Base-by-base conservation (phyloP, 2,113 vertebrate genomes). In the Thamnophis sirtalis region DNA sequence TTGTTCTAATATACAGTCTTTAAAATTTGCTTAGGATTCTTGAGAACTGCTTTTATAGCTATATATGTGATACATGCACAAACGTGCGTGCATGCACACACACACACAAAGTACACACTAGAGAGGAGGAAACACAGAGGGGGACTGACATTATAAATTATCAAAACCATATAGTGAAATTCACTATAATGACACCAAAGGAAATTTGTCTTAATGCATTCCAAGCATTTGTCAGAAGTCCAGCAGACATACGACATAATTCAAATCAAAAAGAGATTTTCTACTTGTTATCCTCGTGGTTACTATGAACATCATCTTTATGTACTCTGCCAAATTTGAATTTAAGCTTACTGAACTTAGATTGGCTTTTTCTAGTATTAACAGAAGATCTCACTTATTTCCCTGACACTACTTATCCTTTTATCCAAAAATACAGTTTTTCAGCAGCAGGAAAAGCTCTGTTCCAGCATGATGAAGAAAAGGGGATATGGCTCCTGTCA, bases 321-420 rank as follows among this genome's bases (percentile, higher is more conserved):
- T 95, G 97, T 97, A 95, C 95, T 96, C 93, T 96, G 96, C 95
- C 96, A 97, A 97, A 97, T 96, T 95, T 96, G 94, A 97, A 95
- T 95, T 96, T 96, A 97, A 93, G 92, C 96, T 84, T 38, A 94
- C 96, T 97, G 94, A 95, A 96, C 96, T 96, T 97, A 96, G 96
- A 97, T 96, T 86, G 95, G 96, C n/a, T 91, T 96, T 96, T 96
- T 92, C 91, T 93, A 95, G 95, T 93, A 97, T 96, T 95, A 97
- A 97, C 93, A 95, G 21, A 22, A 96, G 96, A 96, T 96, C 92
- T 95, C 68, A 94, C 89, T 92, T 88, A 96, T 87, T 60, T 13
- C 86, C 9, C 93, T 88, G 89, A 95, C 94, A 94, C 90, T 92
- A 93, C 92, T 92, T 93, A 95, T 93, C 86, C 95, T 93, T 95